phyloP scores from a whole-genome alignment of 2,113 vertebrate genomes.

The Merops nubicus region DNA sequence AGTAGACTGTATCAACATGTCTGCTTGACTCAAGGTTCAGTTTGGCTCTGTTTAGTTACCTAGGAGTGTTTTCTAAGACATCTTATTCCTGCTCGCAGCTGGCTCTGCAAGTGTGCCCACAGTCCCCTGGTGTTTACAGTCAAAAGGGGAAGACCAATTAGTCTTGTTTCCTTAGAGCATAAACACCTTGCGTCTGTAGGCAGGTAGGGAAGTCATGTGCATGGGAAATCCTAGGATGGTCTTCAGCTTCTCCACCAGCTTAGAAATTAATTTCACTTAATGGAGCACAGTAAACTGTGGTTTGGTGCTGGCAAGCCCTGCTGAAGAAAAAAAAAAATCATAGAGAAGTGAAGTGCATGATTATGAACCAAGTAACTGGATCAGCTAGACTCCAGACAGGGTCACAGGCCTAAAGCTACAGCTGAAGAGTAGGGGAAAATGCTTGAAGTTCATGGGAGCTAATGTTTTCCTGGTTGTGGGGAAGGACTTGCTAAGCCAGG shows the following conservation, averaged over 20 bases:
- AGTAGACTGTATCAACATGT: neutral
- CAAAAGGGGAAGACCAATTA: neutral
- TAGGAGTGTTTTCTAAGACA: neutral
- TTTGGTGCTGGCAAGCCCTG: neutral
- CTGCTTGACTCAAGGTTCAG: neutral
- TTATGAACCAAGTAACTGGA: neutral
- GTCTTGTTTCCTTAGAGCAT: neutral
- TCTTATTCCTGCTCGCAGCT: neutral
- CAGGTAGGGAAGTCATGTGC: neutral
- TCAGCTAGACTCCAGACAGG: neutral
- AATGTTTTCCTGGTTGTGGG: too few relatives aligned
- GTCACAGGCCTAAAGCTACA: neutral
- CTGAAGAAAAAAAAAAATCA: neutral
- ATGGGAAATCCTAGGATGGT: neutral
- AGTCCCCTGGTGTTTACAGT: accelerated
- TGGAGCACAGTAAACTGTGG: neutral
- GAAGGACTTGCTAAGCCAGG: neutral
- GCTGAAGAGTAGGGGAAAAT: too few relatives aligned
- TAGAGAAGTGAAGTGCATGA: neutral
- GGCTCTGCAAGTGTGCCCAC: neutral
- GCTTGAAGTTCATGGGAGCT: too few relatives aligned
- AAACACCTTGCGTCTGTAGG: neutral
- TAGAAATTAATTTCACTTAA: neutral
- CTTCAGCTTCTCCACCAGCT: neutral
- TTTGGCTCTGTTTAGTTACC: neutral